A percentile compares a stretch with the other conserved stretches of the same genome.
phyloP scores from a whole-genome alignment of 2,113 vertebrate genomes.

The Leptobrachium leishanense region DNA sequence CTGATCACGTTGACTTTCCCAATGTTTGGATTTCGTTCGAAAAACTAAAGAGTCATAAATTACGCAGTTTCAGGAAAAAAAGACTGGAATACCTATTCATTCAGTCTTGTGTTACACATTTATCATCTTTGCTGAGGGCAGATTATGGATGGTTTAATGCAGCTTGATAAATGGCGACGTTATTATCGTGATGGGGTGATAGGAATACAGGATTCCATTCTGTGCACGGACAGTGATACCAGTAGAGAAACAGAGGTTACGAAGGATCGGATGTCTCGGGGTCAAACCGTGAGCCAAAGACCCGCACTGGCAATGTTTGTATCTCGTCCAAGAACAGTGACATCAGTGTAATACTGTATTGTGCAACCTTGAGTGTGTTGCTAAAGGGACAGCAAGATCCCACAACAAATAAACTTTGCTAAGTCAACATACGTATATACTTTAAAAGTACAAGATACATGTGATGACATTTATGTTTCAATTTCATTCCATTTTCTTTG shows the following conservation, averaged over 20 bases:
- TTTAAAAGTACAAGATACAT: no score
- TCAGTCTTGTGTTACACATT: conserved; percentile 53
- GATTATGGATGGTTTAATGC: conserved; percentile 46
- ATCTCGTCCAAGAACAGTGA: background rate
- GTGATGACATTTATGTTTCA: no score
- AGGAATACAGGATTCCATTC: conserved; percentile 47
- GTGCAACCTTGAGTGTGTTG: background rate
- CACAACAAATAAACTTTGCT: background rate
- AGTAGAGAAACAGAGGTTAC: conserved; percentile 47
- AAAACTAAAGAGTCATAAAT: background rate
- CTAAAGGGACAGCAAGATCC: background rate
- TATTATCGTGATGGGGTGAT: conserved; percentile 55
- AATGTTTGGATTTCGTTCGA: background rate
- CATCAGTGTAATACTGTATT: background rate
- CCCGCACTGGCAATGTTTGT: background rate
- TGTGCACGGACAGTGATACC: conserved; percentile 51
- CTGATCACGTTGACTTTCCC: background rate
- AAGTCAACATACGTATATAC: no score
- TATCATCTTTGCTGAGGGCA: conserved; percentile 43
- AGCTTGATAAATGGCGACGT: conserved; percentile 57
- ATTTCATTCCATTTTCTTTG: no score
- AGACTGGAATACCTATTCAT: conserved; percentile 46
- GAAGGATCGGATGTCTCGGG: conserved; percentile 27
- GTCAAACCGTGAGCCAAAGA: conserved; percentile 39
- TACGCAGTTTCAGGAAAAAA: background rate